A percentile compares a stretch with the other conserved stretches of the same genome.
These are phyloP conservation scores for Glaucomys volans DNA, from an alignment of 2,113 vertebrate species.

Conservation along the genomic window DNA sequence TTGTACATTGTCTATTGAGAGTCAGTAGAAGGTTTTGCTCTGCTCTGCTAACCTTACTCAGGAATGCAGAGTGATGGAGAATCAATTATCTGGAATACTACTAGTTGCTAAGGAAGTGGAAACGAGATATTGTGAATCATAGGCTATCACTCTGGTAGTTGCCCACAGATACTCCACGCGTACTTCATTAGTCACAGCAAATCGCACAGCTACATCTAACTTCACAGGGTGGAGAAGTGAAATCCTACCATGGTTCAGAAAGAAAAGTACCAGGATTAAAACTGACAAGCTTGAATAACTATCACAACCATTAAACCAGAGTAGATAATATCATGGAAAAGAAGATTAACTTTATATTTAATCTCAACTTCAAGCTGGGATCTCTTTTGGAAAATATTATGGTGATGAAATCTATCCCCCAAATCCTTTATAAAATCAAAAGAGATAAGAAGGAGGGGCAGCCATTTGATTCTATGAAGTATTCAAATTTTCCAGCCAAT, in stretches of 20 bases:
- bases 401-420: background rate
- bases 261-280: background rate
- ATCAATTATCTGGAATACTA: background rate
- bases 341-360: background rate
- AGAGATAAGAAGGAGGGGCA: background rate
- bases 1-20: background rate
- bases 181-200: background rate
- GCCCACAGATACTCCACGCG: background rate
- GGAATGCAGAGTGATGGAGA: background rate
- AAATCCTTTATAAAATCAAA: background rate
- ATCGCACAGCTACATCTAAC: background rate
- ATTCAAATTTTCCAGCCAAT: background rate
- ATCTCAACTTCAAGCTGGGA: background rate
- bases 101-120: background rate
- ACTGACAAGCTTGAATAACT: background rate
- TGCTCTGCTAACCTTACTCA: background rate
- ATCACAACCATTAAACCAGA: background rate
- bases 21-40: background rate
- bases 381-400: background rate
- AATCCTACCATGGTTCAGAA: background rate
- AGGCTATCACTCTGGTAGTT: background rate
- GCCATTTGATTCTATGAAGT: background rate
- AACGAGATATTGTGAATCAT: background rate
- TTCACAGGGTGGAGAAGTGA: background rate
- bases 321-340: background rate